Evolutionary conservation across 1,140 invertebrate species (phyloP), one percentile per base, ranked within the genome.

Genomic region (Zaprionus taronus): DNA sequence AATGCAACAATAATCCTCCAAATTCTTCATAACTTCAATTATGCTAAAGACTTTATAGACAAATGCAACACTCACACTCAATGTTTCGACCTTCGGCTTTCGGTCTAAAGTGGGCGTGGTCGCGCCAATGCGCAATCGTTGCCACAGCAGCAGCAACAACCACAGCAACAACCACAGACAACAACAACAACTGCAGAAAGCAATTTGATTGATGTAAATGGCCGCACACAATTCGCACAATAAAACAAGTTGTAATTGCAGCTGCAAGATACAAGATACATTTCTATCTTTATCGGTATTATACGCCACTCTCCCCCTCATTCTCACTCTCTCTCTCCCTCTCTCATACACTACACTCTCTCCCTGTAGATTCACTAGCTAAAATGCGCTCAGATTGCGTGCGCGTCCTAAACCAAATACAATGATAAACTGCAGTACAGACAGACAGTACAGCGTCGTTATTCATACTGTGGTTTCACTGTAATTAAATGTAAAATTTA

Each of bases 171-270:
- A 24, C 53, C 44, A 2, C 26, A 71, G n/a, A 44, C 22, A 49
- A 47, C 65, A 69, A 31, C 44, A 61, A 34, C n/a, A 69, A 69
- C 22, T 31, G 17, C 28, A 24, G 31, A 20, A 15, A 31, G 44
- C 74, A 81, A 82, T 79, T 77, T 81, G 79, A 87, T 86, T 87
- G 83, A 87, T 87, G 83, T 73, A 83, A 87, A 80, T 87, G 71
- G 83, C 51, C 80, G 74, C 77, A 83, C 77, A 83, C 72, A 71
- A 58, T 85, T 86, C 82, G 79, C 82, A 83, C 83, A 85, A 76
- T 76, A 85, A 85, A 80, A 65, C 72, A 76, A 83, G 77, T 70
- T 78, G 78, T 89, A 87, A 89, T 87, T 87, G 83, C 84, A 55
- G 63, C 47, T 62, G 31, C 56, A 71, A 69, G 66, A 69, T 69